Base-by-base conservation (phyloP, 2,888 invertebrate genomes). In the Orthonychiurus folsomi region DNA sequence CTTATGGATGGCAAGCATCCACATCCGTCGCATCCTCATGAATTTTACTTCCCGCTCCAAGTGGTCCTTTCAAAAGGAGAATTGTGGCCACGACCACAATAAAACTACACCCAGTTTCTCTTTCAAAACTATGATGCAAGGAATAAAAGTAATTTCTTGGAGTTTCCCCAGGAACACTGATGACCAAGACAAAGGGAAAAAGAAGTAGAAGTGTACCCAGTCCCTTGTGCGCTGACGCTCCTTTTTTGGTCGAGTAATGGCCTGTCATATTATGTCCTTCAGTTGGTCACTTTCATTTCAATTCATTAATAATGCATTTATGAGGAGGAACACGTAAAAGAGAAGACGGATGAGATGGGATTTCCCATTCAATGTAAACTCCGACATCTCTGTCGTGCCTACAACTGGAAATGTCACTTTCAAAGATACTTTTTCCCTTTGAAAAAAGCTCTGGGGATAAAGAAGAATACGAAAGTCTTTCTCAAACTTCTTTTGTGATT, bases 201-300 rank as follows among this genome's bases (percentile, higher is more conserved):
- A n/a, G n/a, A n/a, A n/a, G n/a, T n/a, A n/a, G n/a, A n/a, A n/a
- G n/a, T n/a, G n/a, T n/a, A n/a, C n/a, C n/a, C n/a, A n/a, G n/a
- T n/a, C n/a, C n/a, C n/a, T n/a, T n/a, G n/a, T n/a, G 37, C 37
- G 15, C 37, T 37, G 5, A 37, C 9, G 5, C 15, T 37, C 15
- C 37, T 37, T 15, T 37, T 15, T 37, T 37, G 15, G 37, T 37
- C 37, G 15, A 37, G 37, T 37, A 37, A 37, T 37, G 37, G 37
- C 9, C 37, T 37, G 37, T 37, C 37, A 37, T 37, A 37, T 37
- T 37, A 37, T 37, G 37, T 37, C 5, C 37, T 37, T 37, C 37
- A 37, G 37, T 37, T 37, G 37, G 37, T 37, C 37, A 37, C 37
- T 37, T 37, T 37, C n/a, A n/a, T n/a, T n/a, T n/a, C 37, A 37